Conservation (phyloP, 2,797 vertebrate genomes). For the Silurus aristotelis region DNA sequence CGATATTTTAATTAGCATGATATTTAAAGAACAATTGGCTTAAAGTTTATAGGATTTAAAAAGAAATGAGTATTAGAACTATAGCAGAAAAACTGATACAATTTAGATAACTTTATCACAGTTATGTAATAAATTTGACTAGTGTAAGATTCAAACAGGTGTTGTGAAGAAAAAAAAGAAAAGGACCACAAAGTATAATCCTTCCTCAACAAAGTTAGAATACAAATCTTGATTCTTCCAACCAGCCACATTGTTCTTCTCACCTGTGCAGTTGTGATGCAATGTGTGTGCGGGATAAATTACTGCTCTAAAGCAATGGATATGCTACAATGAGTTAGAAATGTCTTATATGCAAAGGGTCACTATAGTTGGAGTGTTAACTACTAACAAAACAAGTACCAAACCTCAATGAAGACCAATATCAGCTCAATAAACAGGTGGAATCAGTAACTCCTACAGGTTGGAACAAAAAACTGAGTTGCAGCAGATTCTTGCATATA, state of each 20-base stretch:
- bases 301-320: background rate
- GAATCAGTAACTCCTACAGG: background rate
- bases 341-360: background rate
- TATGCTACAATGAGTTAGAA: background rate
- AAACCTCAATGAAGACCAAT: background rate
- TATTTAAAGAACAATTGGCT: background rate
- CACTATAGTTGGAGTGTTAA: background rate
- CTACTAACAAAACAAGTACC: background rate
- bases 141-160: background rate
- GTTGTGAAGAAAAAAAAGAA: background rate
- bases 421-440: constrained; percentile 2
- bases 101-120: background rate
- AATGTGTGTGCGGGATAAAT: background rate
- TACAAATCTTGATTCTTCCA: background rate
- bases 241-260: background rate
- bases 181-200: too few relatives aligned
- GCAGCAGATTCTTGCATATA: background rate
- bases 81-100: background rate
- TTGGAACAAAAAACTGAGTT: background rate
- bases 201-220: too few relatives aligned
- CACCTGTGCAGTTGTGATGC: background rate
- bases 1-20: background rate
- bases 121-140: background rate
- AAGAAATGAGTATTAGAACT: background rate
- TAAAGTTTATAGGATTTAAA: background rate